These are phyloP conservation scores for Cololabis saira DNA, from an alignment of 2,113 vertebrate species.

Conservation along the genomic window DNA sequence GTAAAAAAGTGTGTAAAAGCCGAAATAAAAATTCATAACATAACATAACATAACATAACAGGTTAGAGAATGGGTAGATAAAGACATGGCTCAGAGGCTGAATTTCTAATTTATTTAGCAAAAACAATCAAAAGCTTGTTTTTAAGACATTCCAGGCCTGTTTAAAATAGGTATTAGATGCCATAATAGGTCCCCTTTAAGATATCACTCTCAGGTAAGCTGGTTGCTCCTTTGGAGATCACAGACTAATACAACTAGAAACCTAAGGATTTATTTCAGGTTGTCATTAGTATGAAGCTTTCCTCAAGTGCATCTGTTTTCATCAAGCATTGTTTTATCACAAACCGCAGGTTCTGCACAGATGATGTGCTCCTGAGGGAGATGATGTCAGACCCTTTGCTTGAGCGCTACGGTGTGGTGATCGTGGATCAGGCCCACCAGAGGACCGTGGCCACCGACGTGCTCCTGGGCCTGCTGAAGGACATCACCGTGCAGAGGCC, in stretches of 20 bases:
- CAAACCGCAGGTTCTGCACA: constrained; percentile 84
- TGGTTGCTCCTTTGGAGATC: constrained; percentile 6
- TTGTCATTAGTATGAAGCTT: too few relatives aligned
- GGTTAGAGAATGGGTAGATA: too few relatives aligned
- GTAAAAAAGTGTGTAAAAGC: too few relatives aligned
- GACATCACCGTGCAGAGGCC: constrained; percentile 81
- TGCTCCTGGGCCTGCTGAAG: constrained; percentile 86
- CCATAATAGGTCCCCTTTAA: too few relatives aligned
- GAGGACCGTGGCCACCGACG: constrained; percentile 86
- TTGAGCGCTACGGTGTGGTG: constrained; percentile 83
- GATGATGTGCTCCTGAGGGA: constrained; percentile 88
- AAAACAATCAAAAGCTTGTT: too few relatives aligned
- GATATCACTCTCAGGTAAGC: constrained; percentile 9
- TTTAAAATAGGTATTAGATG: too few relatives aligned
- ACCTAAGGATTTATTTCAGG: constrained; percentile 24
- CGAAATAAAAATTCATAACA: too few relatives aligned
- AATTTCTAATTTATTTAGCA: too few relatives aligned
- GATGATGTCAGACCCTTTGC: constrained; percentile 89
- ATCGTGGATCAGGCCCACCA: constrained; percentile 88
- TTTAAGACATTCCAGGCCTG: too few relatives aligned
- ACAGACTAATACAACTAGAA: not conserved
- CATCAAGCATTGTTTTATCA: not conserved
- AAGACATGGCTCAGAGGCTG: too few relatives aligned
- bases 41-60: too few relatives aligned
- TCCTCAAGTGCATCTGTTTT: too few relatives aligned